Evolutionary conservation across 2,797 vertebrate genomes (phyloP).

Genomic region (Garrulus glandarius): DNA sequence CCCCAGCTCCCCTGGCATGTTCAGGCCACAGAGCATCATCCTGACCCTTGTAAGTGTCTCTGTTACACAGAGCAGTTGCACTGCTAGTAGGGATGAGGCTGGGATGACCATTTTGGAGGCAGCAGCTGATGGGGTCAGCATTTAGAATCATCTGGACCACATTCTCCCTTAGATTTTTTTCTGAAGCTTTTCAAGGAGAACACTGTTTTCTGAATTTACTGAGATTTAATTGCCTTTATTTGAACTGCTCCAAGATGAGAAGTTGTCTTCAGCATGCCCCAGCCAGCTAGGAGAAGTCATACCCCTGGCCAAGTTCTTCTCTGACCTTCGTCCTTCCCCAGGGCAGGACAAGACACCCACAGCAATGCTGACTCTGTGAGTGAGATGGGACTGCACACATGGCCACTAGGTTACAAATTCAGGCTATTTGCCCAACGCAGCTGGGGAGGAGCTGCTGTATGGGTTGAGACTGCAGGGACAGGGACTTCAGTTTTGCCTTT

Average conservation of each 20-base stretch:
- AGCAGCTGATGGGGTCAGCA: neutral
- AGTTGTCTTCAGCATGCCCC: neutral
- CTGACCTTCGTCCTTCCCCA: neutral
- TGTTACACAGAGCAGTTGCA: neutral
- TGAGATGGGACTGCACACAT: neutral
- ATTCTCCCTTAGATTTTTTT: neutral
- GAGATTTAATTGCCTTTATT: neutral
- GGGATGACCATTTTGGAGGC: neutral
- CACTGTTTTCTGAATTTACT: neutral
- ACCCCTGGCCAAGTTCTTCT: neutral
- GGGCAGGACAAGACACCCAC: neutral
- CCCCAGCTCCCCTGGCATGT: rapidly evolving
- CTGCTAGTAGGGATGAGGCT: neutral
- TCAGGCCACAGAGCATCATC: neutral
- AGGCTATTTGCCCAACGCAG: neutral
- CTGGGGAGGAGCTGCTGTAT: neutral
- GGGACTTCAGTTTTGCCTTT: neutral
- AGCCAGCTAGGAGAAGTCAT: neutral
- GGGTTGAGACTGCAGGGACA: neutral
- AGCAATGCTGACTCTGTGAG: neutral
- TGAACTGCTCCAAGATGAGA: neutral
- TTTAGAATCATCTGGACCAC: neutral
- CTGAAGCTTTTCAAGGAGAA: neutral
- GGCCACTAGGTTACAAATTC: neutral
- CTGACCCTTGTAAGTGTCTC: rapidly evolving